Evolutionary conservation across 2,888 invertebrate genomes (phyloP).

Genomic region (Parelbella ahira): DNA sequence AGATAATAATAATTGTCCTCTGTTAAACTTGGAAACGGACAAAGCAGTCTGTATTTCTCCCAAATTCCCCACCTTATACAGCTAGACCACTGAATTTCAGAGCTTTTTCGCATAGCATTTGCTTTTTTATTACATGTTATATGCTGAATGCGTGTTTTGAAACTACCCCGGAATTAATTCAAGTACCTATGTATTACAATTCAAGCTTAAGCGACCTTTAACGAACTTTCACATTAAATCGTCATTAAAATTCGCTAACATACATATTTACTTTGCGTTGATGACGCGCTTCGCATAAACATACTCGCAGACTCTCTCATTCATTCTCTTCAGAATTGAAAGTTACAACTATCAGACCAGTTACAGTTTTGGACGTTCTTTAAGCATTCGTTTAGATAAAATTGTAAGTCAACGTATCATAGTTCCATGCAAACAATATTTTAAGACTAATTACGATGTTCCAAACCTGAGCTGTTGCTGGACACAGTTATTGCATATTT

Average conservation of each 20-base stretch:
- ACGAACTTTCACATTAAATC: constrained; percentile 13
- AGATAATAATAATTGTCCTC: constrained; percentile 1
- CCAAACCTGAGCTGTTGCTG: constrained; percentile 62
- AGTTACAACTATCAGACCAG: constrained; percentile 19
- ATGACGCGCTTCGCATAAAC: constrained; percentile 31
- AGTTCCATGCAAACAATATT: constrained; percentile 46
- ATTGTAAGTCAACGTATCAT: constrained; percentile 28
- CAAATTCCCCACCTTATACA: no score
- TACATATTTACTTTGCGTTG: constrained; percentile 18
- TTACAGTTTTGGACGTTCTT: constrained; percentile 19
- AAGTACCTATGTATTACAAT: constrained; percentile 7
- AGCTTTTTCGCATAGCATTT: constrained; percentile 33
- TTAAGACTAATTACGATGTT: constrained; percentile 44
- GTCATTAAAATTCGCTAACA: constrained; percentile 31
- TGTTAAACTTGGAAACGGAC: background rate
- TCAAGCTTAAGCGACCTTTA: constrained; percentile 26
- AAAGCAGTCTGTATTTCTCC: no score
- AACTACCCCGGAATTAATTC: constrained; percentile 8
- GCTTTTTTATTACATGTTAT: constrained; percentile 19
- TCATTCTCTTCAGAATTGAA: constrained; percentile 9
- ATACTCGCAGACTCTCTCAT: constrained; percentile 23
- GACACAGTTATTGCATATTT: constrained; percentile 52
- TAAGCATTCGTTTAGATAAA: constrained; percentile 25
- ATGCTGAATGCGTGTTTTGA: constrained; percentile 9
- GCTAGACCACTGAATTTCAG: no score